Percentiles rank a stretch among this genome's conserved stretches.
These are phyloP conservation scores for Neolamprologus longior DNA, from an alignment of 2,113 vertebrate species.

Conservation along the genomic window DNA sequence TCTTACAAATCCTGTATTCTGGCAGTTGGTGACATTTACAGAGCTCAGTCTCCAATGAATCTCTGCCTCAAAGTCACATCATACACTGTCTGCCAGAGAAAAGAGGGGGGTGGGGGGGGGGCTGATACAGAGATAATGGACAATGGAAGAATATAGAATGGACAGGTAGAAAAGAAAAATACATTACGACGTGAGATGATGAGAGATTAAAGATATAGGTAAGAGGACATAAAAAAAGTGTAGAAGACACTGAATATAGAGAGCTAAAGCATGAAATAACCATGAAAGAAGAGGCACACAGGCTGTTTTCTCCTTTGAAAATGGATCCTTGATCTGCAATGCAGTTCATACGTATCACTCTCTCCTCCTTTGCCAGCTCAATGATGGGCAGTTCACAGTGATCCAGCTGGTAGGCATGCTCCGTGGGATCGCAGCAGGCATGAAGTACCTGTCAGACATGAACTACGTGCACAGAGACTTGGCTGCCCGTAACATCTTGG, in stretches of 20 bases:
- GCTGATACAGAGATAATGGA: neutral
- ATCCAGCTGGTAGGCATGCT: conserved; percentile 97
- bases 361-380: conserved; percentile 71
- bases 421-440: conserved; percentile 89
- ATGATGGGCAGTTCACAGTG: conserved; percentile 95
- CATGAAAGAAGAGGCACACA: neutral
- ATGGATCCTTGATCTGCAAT: neutral
- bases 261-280: neutral
- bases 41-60: conserved; percentile 40
- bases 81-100: conserved; percentile 20
- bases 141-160: neutral
- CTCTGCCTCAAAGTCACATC: conserved; percentile 39
- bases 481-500: conserved; percentile 93
- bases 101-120: neutral
- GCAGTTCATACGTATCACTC: neutral
- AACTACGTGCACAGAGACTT: conserved; percentile 95
- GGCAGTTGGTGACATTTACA: conserved; percentile 51
- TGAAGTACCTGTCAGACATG: conserved; percentile 97
- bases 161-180: neutral
- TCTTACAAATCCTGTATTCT: conserved; percentile 23
- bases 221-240: neutral
- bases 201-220: neutral
- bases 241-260: neutral
- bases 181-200: neutral
- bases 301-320: neutral